phyloP scores from a whole-genome alignment of 2,113 vertebrate genomes.

The Ictalurus punctatus region DNA sequence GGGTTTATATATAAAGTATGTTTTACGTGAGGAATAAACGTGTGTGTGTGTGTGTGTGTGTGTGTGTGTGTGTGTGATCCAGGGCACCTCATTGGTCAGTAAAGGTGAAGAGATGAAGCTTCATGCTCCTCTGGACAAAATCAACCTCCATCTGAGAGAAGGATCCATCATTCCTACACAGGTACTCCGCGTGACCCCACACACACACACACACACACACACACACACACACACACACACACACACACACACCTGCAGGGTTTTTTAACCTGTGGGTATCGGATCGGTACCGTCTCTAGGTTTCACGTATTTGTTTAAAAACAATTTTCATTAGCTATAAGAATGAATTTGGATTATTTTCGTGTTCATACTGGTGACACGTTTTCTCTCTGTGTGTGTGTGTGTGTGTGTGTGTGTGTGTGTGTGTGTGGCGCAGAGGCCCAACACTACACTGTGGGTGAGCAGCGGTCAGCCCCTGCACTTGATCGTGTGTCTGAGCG shows the following conservation, averaged over 20 bases:
- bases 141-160: slow-evolving; percentile 83
- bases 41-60: slow-evolving; percentile 26
- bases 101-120: slow-evolving; percentile 77
- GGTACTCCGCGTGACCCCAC: slow-evolving; percentile 61
- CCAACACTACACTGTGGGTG: slow-evolving; percentile 72
- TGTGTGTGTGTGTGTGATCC: slow-evolving; percentile 37
- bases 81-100: slow-evolving; percentile 77
- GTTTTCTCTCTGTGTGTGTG: neutral
- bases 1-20: neutral
- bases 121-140: slow-evolving; percentile 78
- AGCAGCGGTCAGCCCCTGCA: slow-evolving; percentile 77
- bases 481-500: slow-evolving; percentile 73
- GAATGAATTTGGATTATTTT: too few relatives aligned
- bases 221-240: too few relatives aligned
- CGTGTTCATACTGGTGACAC: too few relatives aligned
- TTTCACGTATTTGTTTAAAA: too few relatives aligned
- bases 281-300: too few relatives aligned
- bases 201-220: too few relatives aligned
- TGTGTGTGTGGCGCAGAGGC: slow-evolving; percentile 69
- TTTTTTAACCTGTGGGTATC: too few relatives aligned
- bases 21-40: neutral
- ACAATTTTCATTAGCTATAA: too few relatives aligned
- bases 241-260: neutral
- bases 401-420: slow-evolving; percentile 24
- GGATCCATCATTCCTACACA: slow-evolving; percentile 80